phyloP scores from a whole-genome alignment of 2,113 vertebrate species.

The Erythrocebus patas region DNA sequence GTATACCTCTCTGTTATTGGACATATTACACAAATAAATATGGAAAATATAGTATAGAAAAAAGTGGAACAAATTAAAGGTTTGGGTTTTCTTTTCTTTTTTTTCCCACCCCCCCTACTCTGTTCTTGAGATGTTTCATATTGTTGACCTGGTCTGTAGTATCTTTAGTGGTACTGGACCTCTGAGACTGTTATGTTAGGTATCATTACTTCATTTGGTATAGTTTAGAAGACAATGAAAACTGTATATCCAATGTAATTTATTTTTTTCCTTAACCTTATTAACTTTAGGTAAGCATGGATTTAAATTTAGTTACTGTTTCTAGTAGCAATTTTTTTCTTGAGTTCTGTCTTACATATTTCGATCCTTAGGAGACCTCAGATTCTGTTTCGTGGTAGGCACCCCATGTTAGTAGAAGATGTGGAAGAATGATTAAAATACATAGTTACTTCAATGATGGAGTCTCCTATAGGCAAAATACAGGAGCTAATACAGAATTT shows the following conservation, averaged over 20 bases:
- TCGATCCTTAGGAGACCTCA: neutral
- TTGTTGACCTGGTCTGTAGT: neutral
- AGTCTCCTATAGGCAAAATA: neutral
- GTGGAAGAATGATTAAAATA: neutral
- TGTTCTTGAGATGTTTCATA: neutral
- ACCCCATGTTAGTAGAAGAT: neutral
- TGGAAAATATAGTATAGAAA: neutral
- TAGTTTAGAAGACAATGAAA: neutral
- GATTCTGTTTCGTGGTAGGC: neutral
- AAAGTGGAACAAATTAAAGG: neutral
- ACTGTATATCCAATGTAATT: neutral
- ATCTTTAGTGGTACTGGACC: neutral
- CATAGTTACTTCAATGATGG: neutral
- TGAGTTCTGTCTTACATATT: neutral
- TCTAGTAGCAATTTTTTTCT: neutral
- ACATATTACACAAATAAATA: neutral
- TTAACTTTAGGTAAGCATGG: neutral
- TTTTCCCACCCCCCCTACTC: neutral
- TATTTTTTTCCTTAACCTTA: neutral
- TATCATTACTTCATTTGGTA: neutral
- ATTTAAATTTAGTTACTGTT: slow-evolving; percentile 10
- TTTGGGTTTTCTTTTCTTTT: neutral
- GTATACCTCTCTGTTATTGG: neutral
- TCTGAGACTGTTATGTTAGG: neutral
- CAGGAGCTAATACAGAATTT: neutral